phyloP scores from a whole-genome alignment of 1,140 invertebrate genomes.

The Ericerus pela region DNA sequence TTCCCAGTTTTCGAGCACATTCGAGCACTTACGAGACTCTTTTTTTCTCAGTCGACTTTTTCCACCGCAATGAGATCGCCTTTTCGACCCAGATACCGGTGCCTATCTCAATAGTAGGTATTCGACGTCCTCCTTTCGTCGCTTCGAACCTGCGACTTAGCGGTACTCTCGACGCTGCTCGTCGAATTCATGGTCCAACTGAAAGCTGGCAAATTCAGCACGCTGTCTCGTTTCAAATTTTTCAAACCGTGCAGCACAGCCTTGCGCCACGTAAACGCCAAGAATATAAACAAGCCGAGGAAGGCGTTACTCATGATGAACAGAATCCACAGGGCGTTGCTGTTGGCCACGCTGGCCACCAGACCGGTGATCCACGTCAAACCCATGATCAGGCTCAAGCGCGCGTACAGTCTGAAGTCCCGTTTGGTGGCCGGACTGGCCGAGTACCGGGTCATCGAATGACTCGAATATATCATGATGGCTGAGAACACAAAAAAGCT shows the following conservation, averaged over 20 bases:
- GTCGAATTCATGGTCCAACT: slow-evolving; percentile 2
- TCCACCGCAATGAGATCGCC: no score
- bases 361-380: slow-evolving; percentile 39
- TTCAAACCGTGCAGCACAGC: slow-evolving; percentile 27
- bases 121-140: not conserved
- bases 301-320: slow-evolving; percentile 41
- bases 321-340: slow-evolving; percentile 34
- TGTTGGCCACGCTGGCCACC: slow-evolving; percentile 33
- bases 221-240: slow-evolving; percentile 1
- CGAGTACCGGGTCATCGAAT: slow-evolving; percentile 28
- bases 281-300: slow-evolving; percentile 42
- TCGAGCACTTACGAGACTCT: no score
- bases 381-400: slow-evolving; percentile 39
- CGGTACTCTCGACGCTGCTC: not conserved
- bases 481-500: slow-evolving; percentile 37
- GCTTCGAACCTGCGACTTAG: not conserved
- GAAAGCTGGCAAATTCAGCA: not conserved
- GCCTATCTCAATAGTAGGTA: slow-evolving; percentile 3
- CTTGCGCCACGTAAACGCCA: slow-evolving; percentile 39
- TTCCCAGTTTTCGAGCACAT: no score
- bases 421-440: slow-evolving; percentile 28
- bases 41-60: no score
- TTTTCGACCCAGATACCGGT: no score
- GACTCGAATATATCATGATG: slow-evolving; percentile 36
- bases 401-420: slow-evolving; percentile 38